Evolutionary conservation across 2,888 invertebrate genomes (phyloP).

Genomic region (Pantelozetes paolii): DNA sequence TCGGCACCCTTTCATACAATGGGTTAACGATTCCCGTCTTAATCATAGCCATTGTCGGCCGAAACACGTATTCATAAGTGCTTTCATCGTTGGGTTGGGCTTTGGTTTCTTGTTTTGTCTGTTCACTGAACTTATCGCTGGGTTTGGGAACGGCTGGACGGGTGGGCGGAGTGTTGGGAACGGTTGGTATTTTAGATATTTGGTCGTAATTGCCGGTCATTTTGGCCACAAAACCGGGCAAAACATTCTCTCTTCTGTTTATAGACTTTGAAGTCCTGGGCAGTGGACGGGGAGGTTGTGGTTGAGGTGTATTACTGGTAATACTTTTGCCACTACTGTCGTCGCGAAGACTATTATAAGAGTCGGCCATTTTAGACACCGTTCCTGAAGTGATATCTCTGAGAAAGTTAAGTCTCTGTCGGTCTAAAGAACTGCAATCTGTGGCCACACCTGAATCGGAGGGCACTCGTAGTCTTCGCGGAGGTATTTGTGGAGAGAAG

Average conservation of each 20-base stretch:
- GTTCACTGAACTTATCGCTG: not conserved
- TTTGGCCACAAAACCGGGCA: constrained; percentile 46
- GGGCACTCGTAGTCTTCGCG: not conserved
- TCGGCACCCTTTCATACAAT: constrained; percentile 18
- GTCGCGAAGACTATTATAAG: constrained; percentile 44
- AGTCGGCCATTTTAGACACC: constrained; percentile 45
- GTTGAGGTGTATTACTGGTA: not conserved
- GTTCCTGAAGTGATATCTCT: constrained; percentile 45
- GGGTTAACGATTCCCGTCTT: constrained; percentile 31
- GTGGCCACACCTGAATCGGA: not conserved
- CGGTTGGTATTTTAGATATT: constrained; percentile 29
- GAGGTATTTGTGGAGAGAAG: constrained; percentile 17
- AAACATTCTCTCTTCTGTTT: constrained; percentile 36
- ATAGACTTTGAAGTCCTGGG: not conserved
- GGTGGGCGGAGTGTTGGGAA: constrained; percentile 25
- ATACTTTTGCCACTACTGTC: no score
- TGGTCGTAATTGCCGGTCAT: constrained; percentile 45
- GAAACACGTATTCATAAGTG: constrained; percentile 21
- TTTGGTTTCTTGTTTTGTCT: not conserved
- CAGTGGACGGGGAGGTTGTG: constrained; percentile 23
- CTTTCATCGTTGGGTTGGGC: not conserved
- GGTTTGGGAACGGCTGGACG: constrained; percentile 34
- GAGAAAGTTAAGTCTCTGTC: constrained; percentile 43
- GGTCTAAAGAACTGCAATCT: constrained; percentile 41
- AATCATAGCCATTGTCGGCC: constrained; percentile 34